Evolutionary conservation across 1,140 invertebrate genomes (phyloP).

Genomic region (Bombus impatiens): DNA sequence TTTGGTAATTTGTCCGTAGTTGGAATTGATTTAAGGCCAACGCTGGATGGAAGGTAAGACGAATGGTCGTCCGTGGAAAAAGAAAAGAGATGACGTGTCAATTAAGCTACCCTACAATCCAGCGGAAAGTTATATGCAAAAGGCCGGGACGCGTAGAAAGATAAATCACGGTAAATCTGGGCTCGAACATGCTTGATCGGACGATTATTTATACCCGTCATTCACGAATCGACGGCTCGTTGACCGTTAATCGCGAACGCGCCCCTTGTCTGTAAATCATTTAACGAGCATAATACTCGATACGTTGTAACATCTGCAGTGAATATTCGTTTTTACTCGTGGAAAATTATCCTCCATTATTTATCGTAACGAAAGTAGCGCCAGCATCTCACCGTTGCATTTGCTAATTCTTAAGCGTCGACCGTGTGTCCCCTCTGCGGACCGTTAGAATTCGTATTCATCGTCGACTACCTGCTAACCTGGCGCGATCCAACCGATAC

Average conservation of each 20-base stretch:
- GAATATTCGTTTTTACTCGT: not conserved
- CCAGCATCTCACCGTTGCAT: not conserved
- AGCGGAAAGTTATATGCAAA: constrained; percentile 55
- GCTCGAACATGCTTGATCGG: constrained; percentile 43
- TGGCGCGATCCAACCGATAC: constrained; percentile 24
- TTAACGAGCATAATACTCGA: constrained; percentile 10
- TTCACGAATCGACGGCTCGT: constrained; percentile 35
- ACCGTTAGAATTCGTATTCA: constrained; percentile 39
- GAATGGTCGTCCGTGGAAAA: constrained; percentile 51
- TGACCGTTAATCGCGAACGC: constrained; percentile 8
- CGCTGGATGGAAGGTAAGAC: constrained; percentile 68
- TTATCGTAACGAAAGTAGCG: not conserved
- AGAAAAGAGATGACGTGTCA: constrained; percentile 66
- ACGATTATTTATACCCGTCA: constrained; percentile 59
- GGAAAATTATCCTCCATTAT: not conserved
- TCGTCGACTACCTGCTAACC: constrained; percentile 32
- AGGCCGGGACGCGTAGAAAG: constrained; percentile 23
- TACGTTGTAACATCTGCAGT: not conserved
- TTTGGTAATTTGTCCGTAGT: constrained; percentile 67
- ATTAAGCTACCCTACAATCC: constrained; percentile 68
- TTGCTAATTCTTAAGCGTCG: constrained; percentile 12
- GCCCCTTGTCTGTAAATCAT: not conserved
- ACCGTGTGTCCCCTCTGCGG: not conserved
- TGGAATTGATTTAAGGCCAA: constrained; percentile 68
- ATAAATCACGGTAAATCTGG: constrained; percentile 59